Evolutionary conservation across 2,888 invertebrate species (phyloP), one percentile per base, ranked within the genome.

Genomic region (Abrostola triplasia): DNA sequence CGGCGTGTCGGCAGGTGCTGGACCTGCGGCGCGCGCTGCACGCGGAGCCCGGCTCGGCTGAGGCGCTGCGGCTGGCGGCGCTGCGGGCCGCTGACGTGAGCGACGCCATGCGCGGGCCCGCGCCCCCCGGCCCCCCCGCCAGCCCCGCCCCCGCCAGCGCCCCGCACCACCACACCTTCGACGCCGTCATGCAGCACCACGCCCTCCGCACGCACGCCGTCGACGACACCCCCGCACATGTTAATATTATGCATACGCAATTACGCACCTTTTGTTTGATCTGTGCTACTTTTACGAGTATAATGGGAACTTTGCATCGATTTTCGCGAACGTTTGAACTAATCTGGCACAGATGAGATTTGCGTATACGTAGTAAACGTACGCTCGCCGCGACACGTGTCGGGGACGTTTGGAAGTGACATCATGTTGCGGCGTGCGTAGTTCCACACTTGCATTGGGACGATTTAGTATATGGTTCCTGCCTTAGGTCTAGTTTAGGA

Each of bases 11-110:
- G 90, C 95, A 97, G 97, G 97, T 97, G 95, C 96, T 97, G 96
- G 97, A 97, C 95, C 95, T 97, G 91, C 96, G 97, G 94, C 96
- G 97, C 92, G 97, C 97, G 88, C 96, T 97, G 92, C 97, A 97
- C 94, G 97, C 97, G 80, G 96, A 96, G 92, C 96, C 96, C 58
- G 95, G 95, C 72, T 94, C 95, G 77, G 94, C 94, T 84, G 94
- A 94, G 90, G 94, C 91, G 91, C 93, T 90, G 92, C 95, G 90
- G 90, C 94, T 91, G 95, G 95, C 91, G 80, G 88, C 90, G 83
- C 91, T 93, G 90, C 91, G 94, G 86, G 92, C 89, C 81, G 95
- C 91, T 84, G 95, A 91, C 94, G 95, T 93, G 95, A 95, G 91
- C 92, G 95, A 88, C 91, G 94, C 89, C 91, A 84, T 83, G 85